Evolutionary conservation across 2,797 vertebrate genomes (phyloP).

Genomic region (Leucoraja ocellata): DNA sequence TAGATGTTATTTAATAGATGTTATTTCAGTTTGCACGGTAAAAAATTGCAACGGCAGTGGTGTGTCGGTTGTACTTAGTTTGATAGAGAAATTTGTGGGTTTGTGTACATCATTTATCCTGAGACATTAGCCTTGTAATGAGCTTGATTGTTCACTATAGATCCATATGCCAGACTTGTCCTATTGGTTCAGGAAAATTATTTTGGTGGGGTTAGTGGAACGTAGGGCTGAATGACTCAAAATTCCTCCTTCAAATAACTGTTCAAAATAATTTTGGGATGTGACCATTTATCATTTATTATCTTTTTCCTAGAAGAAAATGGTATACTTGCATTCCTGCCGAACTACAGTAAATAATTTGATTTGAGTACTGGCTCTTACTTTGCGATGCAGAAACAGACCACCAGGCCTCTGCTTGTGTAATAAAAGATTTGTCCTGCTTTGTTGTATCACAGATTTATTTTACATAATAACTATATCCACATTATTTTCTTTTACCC

Average conservation of each 20-base stretch:
- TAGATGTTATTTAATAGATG: background rate
- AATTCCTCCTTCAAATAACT: background rate
- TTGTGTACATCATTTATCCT: background rate
- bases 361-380: background rate
- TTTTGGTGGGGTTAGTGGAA: background rate
- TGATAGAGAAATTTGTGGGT: background rate
- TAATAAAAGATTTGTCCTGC: too few species aligned
- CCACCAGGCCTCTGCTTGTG: background rate
- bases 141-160: background rate
- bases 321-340: background rate
- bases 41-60: background rate
- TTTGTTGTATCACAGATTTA: too few species aligned
- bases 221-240: background rate
- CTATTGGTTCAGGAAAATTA: background rate
- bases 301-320: background rate
- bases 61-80: background rate
- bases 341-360: background rate
- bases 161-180: background rate
- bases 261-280: background rate
- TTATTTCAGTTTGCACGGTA: background rate
- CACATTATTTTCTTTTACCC: background rate
- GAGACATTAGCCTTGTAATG: background rate
- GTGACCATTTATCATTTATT: background rate
- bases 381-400: background rate
- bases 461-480: too few species aligned